A percentile compares a stretch with the other conserved stretches of the same genome.
Evolutionary conservation across 2,888 invertebrate species (phyloP).

Genomic region (Chaetoderma sp.): DNA sequence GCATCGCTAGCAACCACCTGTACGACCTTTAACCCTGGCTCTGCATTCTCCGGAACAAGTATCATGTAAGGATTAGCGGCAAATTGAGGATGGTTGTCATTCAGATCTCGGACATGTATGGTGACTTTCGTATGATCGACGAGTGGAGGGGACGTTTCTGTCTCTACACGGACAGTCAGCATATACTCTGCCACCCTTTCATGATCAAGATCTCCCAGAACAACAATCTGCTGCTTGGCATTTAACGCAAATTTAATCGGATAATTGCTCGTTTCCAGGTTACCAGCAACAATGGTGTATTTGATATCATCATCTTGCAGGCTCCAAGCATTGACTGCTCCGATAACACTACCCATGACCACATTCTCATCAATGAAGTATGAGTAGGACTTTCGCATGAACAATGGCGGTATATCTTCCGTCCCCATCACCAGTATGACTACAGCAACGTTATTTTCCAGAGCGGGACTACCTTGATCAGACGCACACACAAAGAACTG

Average conservation of each 20-base stretch:
- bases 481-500: constrained; percentile 91
- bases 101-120: constrained; percentile 87
- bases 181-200: constrained; percentile 74
- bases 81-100: constrained; percentile 89
- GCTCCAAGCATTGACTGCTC: constrained; percentile 76
- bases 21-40: constrained; percentile 51
- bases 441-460: constrained; percentile 84
- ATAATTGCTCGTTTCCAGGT: constrained; percentile 67
- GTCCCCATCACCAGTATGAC: constrained; percentile 82
- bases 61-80: constrained; percentile 85
- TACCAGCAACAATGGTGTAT: constrained; percentile 76
- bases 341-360: constrained; percentile 78
- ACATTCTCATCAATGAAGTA: constrained; percentile 86
- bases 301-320: constrained; percentile 75
- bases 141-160: constrained; percentile 79
- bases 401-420: constrained; percentile 79
- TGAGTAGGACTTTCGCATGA: constrained; percentile 80
- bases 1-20: constrained; percentile 75
- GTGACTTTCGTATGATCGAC: constrained; percentile 75
- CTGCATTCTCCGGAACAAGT: constrained; percentile 82
- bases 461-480: constrained; percentile 80
- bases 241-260: constrained; percentile 67
- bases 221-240: constrained; percentile 55
- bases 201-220: constrained; percentile 81
- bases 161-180: constrained; percentile 75